phyloP scores from a whole-genome alignment of 2,113 vertebrate genomes.

The Tetrao urogallus region DNA sequence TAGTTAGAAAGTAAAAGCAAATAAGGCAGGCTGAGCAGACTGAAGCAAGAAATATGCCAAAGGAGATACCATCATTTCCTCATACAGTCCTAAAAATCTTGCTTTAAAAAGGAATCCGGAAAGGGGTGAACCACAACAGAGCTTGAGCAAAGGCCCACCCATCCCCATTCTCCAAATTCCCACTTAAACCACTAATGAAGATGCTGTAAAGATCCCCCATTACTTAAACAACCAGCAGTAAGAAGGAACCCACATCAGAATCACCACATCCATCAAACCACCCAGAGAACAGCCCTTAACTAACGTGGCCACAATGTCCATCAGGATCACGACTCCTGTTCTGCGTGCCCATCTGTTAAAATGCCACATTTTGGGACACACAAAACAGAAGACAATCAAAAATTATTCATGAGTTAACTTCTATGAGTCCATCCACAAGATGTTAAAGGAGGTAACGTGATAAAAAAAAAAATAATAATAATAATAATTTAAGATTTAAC shows the following conservation, averaged over 20 bases:
- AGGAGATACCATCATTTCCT: not conserved
- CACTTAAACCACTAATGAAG: constrained; percentile 23
- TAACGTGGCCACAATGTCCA: not conserved
- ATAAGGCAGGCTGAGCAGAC: constrained; percentile 7
- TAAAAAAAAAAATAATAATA: not conserved
- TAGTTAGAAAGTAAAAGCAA: constrained; percentile 7
- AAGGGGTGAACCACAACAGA: constrained; percentile 13
- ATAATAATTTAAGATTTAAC: not conserved
- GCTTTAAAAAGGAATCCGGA: not conserved
- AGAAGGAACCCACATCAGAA: constrained; percentile 38
- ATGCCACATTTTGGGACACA: not conserved
- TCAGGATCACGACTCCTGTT: not conserved
- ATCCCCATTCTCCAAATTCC: constrained; percentile 5
- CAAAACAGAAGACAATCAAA: not conserved
- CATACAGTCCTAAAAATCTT: not conserved
- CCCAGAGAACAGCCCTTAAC: not conserved
- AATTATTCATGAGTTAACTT: not conserved
- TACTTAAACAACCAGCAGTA: not conserved
- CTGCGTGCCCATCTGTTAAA: not conserved
- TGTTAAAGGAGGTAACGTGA: not conserved
- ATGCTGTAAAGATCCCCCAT: not conserved
- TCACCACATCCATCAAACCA: constrained; percentile 46
- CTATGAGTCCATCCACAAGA: not conserved
- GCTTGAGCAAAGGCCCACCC: not conserved
- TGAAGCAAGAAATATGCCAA: not conserved